These are phyloP conservation scores for Capitulum mitella DNA, from an alignment of 2,888 invertebrate genomes.

Conservation along the genomic window DNA sequence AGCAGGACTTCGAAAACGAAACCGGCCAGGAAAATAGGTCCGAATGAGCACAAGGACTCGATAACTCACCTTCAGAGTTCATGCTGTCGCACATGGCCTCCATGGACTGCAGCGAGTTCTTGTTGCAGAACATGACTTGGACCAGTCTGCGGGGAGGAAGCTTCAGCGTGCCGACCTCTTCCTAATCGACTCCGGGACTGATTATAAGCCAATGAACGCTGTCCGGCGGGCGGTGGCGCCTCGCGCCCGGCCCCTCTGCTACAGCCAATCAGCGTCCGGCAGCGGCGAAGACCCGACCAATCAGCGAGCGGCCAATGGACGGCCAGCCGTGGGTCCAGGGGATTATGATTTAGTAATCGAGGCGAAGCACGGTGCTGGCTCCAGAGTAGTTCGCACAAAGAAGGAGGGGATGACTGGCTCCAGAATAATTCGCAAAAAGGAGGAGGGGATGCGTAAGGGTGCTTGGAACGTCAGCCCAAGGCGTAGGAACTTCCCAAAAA, in stretches of 20 bases:
- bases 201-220: constrained; percentile 1
- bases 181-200: neutral
- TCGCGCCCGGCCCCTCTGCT: neutral
- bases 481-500: no score
- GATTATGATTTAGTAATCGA: constrained; percentile 14
- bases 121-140: neutral
- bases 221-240: neutral
- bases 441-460: no score
- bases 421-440: no score
- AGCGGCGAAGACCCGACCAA: neutral
- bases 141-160: neutral
- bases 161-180: no score
- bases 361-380: neutral
- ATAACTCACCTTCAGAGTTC: neutral
- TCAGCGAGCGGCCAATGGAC: neutral
- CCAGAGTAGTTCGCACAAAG: no score
- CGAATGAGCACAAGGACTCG: no score
- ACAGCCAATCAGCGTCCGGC: neutral
- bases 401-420: no score
- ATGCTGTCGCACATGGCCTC: constrained; percentile 19
- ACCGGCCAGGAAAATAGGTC: no score
- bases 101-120: constrained; percentile 10
- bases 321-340: neutral
- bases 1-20: no score
- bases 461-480: no score